Evolutionary conservation across 2,888 invertebrate species (phyloP), one percentile per base, ranked within the genome.

Genomic region (Heliconius erato): DNA sequence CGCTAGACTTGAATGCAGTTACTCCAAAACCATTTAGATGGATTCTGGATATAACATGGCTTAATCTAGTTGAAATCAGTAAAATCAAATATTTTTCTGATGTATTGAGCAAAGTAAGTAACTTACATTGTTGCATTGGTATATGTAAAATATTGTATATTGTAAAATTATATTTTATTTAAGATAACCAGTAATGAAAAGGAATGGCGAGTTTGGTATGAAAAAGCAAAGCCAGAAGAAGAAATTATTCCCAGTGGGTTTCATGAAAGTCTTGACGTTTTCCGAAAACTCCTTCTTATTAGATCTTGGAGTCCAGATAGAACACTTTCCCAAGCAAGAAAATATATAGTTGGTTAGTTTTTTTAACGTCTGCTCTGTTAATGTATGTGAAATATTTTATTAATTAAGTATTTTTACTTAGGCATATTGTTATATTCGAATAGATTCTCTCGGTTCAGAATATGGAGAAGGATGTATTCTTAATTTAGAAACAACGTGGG

Each of bases 261-360:
- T 91, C 97, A 98, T 82, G 97, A 97, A 82, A 97, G 97, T 71
- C 95, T 99, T 59, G 99, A 99, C 90, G 98, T 98, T 0, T 99
- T 99, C 90, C 96, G 99, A 32, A 98, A 98, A 90, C 93, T 99
- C 28, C 94, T 99, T 26, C 95, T 99, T 0, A 98, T 99, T 79
- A 96, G 99, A 88, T 98, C 98, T 0, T 99, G 99, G 99, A 99
- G 99, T 92, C 99, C 99, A 0, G 99, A 99, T 91, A 96, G 99
- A 86, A 99, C 99, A 0, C 96, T 99, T 63, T 99, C 99, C 0
- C 99, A 99, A 94, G 99, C 99, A 0, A 97, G 98, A 88, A 98
- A 97, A 90, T 99, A 99, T 90, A 98, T 99, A 67, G 97, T 98
- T 90, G 98, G 98, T 97, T 82, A 87, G 92, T 72, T 16, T 28